Evolutionary conservation across 1,140 invertebrate species (phyloP), one percentile per base, ranked within the genome.

Genomic region (Meloidogyne floridensis): DNA sequence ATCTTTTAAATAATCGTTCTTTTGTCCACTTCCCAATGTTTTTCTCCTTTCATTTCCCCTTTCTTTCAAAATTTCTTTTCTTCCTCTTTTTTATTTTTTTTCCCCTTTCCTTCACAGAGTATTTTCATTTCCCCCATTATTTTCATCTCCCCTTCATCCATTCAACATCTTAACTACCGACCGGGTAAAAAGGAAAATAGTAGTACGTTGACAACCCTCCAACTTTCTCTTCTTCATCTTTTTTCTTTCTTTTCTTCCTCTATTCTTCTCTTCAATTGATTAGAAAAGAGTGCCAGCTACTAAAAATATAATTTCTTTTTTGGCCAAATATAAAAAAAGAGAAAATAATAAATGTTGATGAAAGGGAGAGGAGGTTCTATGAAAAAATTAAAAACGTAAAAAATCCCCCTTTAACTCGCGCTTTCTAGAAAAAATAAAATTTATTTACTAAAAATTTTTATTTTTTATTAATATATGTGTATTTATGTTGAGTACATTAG

Each of bases 141-240:
- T 71, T 71, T 71, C 70, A 71, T 42, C 32, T 20, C 72, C 43
- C 72, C 10, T 18, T 15, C 8, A 6, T 47, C 18, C 6, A 18
- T 18, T 15, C 2, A 13, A 3, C 15, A 18, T 13, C 72, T 54
- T 47, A 54, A 65, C 59, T 65, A 65, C 59, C 32, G 32, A 32
- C 6, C n/a, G 4, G 6, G 7, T n/a, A 4, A 47, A 47, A 8
- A 65, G n/a, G 5, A 15, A 59, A 59, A 15, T 3, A 15, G 3
- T 59, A 15, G 11, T 59, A 32, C 56, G 56, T 65, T 65, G 18
- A 51, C 74, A 51, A 20, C 74, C 18, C 8, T 47, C 20, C 51
- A 65, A 56, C 8, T 56, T 69, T 77, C 75, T 54, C 75, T 54
- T 76, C 75, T 76, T 54, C 51, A 13, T 18, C 32, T 10, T 13